Evolutionary conservation across 2,113 vertebrate genomes (phyloP), one percentile per base, ranked within the genome.

Genomic region (Setophaga petechia): DNA sequence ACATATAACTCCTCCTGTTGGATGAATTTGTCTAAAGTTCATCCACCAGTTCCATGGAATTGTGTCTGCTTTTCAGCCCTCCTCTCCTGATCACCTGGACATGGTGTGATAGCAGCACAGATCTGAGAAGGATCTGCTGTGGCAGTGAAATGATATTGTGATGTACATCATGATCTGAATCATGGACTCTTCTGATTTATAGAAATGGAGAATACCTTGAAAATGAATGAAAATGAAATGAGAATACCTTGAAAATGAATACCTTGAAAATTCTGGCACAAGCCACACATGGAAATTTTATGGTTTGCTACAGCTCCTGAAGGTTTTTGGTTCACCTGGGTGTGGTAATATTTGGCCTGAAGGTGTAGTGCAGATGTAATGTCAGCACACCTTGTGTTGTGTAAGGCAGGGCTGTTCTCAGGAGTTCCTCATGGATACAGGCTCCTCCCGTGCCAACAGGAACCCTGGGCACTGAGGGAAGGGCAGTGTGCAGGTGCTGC

Each of bases 281-380:
- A 79, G n/a, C 4, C 12, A 9, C 19, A 2, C 6, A 2, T 24
- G 12, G 41, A 22, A 33, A 5, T 51, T 59, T 3, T 9, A 1
- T 55, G 27, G 12, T 66, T 73, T 83, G 41, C 6, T 46, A 4
- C 22, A 69, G n/a, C 59, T 68, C 4, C 82, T 49, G 72, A 65
- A 77, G 46, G 58, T 33, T 12, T 58, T 67, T 0, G 3, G 18
- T 51, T 46, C 7, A 20, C 7, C 43, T 59, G 47, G 95, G 95
- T 77, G 96, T 93, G 92, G 90, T 35, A 15, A 13, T 83, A 11
- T 88, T 90, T 96, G 59, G 31, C 61, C 43, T 85, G 52, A 58
- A 92, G 87, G 85, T 88, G 95, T 58, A 86, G 37, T 46, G 58
- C 21, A 6, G 19, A 31, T 73, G 27, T 19, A 17, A 10, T 41